Evolutionary conservation across 2,797 vertebrate genomes (phyloP).

Genomic region (Aeoliscus strigatus): DNA sequence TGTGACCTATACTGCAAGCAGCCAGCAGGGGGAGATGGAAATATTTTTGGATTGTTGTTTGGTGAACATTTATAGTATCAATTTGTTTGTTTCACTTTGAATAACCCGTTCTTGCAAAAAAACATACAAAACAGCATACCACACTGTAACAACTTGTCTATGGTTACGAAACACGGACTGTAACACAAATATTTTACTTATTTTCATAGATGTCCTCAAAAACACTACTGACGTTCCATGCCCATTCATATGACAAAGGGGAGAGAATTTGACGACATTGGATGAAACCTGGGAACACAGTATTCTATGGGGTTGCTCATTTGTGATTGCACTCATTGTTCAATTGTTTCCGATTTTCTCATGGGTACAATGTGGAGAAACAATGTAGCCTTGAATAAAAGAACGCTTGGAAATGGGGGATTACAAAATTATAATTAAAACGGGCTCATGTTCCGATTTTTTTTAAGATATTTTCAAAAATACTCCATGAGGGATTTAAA

Average conservation of each 20-base stretch:
- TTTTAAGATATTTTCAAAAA: conserved; percentile 2
- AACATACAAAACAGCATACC: no score
- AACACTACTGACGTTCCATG: neutral
- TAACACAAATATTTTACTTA: neutral
- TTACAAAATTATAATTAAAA: conserved; percentile 4
- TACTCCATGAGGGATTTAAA: neutral
- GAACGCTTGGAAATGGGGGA: conserved; percentile 5
- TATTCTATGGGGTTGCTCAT: conserved; percentile 7
- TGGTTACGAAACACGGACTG: no score
- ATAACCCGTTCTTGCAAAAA: no score
- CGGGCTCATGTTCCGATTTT: conserved; percentile 9
- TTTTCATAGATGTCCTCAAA: neutral
- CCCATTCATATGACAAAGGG: conserved; percentile 2
- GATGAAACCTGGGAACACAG: conserved; percentile 1
- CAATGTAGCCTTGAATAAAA: conserved; percentile 16
- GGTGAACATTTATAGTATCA: no score
- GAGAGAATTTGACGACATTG: conserved; percentile 4
- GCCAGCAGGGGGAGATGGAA: no score
- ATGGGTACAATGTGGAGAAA: conserved; percentile 26
- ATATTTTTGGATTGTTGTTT: no score
- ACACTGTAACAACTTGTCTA: no score
- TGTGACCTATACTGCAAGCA: no score
- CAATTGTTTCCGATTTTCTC: conserved; percentile 18
- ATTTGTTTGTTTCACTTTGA: no score
- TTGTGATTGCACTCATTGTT: conserved; percentile 2